Conservation (phyloP, 2,888 invertebrate genomes). For the Kuschelorhynchus macadamiae region DNA sequence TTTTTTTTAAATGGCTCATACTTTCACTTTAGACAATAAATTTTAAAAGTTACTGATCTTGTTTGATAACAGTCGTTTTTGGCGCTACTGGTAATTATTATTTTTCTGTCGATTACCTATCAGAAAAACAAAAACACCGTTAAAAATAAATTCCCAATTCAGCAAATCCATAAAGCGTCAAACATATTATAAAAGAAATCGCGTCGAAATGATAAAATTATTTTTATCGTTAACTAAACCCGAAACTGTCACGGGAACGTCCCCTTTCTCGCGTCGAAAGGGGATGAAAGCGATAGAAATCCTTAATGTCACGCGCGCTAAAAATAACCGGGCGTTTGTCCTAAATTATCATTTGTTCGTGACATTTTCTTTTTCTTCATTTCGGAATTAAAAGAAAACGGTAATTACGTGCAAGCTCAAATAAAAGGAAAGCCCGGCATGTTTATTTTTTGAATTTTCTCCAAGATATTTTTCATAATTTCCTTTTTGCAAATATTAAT, state of each 20-base stretch:
- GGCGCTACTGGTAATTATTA: too few relatives aligned
- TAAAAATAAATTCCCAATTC: too few relatives aligned
- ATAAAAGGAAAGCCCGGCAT: constrained; percentile 33
- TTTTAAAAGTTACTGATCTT: too few relatives aligned
- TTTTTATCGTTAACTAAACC: constrained; percentile 5
- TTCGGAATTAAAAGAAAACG: constrained; percentile 47
- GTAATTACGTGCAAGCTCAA: constrained; percentile 41
- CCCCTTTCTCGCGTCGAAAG: constrained; percentile 10
- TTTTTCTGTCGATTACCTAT: too few relatives aligned
- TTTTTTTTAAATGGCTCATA: too few relatives aligned
- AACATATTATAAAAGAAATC: too few relatives aligned
- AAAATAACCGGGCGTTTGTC: constrained; percentile 44
- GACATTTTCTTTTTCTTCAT: constrained; percentile 45
- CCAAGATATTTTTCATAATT: constrained; percentile 14
- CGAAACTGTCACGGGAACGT: constrained; percentile 12
- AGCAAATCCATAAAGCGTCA: too few relatives aligned
- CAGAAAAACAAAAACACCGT: too few relatives aligned
- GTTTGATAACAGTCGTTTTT: too few relatives aligned
- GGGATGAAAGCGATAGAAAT: constrained; percentile 18
- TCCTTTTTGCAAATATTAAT: constrained; percentile 18
- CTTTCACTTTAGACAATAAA: too few relatives aligned
- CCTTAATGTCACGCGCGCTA: constrained; percentile 38
- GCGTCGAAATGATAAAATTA: constrained; percentile 5
- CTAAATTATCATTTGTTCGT: constrained; percentile 50
- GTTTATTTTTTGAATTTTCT: constrained; percentile 42